Evolutionary conservation across 2,888 invertebrate genomes (phyloP).

Genomic region (Griposia aprilina): DNA sequence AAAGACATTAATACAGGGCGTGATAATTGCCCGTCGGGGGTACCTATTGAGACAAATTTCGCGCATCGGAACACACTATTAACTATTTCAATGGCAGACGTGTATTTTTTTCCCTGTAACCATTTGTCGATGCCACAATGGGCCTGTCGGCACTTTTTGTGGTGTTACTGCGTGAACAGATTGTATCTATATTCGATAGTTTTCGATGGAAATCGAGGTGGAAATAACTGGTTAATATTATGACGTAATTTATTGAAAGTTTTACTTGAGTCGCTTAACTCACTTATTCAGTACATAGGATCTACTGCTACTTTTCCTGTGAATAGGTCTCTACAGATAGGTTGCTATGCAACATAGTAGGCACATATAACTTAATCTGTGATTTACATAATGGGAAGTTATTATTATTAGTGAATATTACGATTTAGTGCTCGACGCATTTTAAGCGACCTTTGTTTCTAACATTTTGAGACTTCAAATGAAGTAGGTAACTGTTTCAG

Average conservation of each 20-base stretch:
- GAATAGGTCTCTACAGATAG: too few species aligned
- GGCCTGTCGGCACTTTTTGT: conserved; percentile 81
- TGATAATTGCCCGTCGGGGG: conserved; percentile 84
- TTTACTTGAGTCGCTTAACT: neutral
- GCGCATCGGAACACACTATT: conserved; percentile 87
- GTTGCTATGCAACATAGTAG: too few species aligned
- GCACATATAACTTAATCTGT: too few species aligned
- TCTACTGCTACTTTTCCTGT: too few species aligned
- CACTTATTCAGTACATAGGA: too few species aligned
- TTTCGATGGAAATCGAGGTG: conserved; percentile 38
- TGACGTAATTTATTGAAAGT: neutral
- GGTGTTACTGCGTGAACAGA: conserved; percentile 49
- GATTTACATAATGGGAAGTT: too few species aligned
- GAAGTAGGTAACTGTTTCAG: too few species aligned
- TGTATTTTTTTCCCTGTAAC: conserved; percentile 76
- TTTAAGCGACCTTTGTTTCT: too few species aligned
- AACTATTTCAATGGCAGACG: conserved; percentile 81
- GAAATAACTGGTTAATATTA: conserved; percentile 21
- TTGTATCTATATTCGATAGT: conserved; percentile 46
- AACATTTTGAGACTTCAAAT: too few species aligned
- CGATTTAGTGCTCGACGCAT: too few species aligned
- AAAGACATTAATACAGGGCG: conserved; percentile 86
- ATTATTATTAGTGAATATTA: too few species aligned
- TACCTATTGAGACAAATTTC: conserved; percentile 86
- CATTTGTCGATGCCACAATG: conserved; percentile 81